These are phyloP conservation scores for Saturnia pavonia DNA, from an alignment of 2,888 invertebrate species.

Conservation along the genomic window DNA sequence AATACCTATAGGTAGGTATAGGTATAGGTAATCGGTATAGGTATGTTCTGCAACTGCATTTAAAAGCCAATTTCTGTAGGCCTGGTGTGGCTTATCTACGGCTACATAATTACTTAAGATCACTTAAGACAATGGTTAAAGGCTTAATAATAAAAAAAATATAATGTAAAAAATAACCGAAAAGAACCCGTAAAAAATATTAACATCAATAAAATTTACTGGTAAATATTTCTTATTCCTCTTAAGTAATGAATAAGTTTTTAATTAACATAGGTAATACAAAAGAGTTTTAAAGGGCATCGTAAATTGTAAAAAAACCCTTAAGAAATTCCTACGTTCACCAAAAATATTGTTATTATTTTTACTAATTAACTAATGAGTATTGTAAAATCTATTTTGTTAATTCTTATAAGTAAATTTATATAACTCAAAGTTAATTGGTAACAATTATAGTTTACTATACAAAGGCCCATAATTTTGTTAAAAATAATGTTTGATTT, in stretches of 20 bases:
- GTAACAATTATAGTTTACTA: background rate
- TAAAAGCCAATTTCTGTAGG: too few relatives aligned
- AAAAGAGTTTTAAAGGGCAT: background rate
- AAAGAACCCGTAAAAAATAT: background rate
- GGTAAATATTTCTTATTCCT: background rate
- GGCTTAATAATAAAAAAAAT: background rate
- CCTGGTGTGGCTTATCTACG: too few relatives aligned
- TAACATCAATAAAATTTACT: background rate
- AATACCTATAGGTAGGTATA: too few relatives aligned
- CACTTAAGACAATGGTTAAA: background rate
- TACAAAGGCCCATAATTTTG: too few relatives aligned
- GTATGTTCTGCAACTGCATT: too few relatives aligned
- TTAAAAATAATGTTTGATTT: too few relatives aligned
- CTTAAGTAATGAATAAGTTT: background rate
- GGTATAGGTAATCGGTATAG: too few relatives aligned
- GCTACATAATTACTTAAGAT: background rate
- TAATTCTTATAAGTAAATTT: background rate
- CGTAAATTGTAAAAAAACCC: background rate
- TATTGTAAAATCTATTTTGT: background rate
- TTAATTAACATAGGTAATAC: slow-evolving; percentile 1
- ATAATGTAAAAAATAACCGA: background rate
- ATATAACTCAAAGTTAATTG: background rate
- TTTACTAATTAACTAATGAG: background rate
- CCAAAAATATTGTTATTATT: background rate
- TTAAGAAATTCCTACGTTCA: background rate